Percentiles rank a stretch among this genome's conserved stretches.
Conservation (phyloP, 2,888 invertebrate species). For the Bellardia bayeri region DNA sequence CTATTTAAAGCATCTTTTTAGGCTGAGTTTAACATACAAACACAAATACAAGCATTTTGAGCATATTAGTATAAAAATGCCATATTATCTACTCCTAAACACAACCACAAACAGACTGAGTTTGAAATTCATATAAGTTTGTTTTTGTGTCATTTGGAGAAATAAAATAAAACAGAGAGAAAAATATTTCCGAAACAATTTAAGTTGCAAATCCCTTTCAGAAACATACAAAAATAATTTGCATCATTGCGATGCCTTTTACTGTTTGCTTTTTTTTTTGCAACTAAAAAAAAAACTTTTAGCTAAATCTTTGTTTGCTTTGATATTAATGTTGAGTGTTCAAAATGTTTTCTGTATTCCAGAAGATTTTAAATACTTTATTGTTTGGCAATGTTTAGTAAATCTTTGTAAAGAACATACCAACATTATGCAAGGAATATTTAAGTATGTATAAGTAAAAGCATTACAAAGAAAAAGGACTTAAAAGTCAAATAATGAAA, state of each 20-base stretch:
- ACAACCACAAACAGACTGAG: slow-evolving; percentile 51
- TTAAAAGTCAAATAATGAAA: neutral
- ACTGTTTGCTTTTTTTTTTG: neutral
- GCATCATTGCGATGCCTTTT: slow-evolving; percentile 30
- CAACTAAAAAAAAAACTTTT: slow-evolving; percentile 14
- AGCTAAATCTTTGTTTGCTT: neutral
- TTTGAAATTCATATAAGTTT: slow-evolving; percentile 14
- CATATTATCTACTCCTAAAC: slow-evolving; percentile 54
- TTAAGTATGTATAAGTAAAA: neutral
- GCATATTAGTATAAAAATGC: neutral
- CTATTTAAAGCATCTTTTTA: slow-evolving; percentile 63
- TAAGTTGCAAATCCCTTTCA: slow-evolving; percentile 57
- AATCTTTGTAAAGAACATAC: slow-evolving; percentile 9
- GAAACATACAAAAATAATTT: slow-evolving; percentile 51
- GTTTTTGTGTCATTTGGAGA: slow-evolving; percentile 20
- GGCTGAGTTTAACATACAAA: slow-evolving; percentile 52
- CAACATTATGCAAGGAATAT: neutral
- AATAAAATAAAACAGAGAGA: slow-evolving; percentile 1
- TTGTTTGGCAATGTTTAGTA: slow-evolving; percentile 7
- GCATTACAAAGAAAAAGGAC: neutral
- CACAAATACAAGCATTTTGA: slow-evolving; percentile 33
- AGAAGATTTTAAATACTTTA: slow-evolving; percentile 48
- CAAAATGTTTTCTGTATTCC: slow-evolving; percentile 19
- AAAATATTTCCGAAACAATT: slow-evolving; percentile 50
- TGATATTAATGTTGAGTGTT: slow-evolving; percentile 22